These are phyloP conservation scores for Andricus grossulariae DNA, from an alignment of 1,140 invertebrate genomes.

Conservation along the genomic window DNA sequence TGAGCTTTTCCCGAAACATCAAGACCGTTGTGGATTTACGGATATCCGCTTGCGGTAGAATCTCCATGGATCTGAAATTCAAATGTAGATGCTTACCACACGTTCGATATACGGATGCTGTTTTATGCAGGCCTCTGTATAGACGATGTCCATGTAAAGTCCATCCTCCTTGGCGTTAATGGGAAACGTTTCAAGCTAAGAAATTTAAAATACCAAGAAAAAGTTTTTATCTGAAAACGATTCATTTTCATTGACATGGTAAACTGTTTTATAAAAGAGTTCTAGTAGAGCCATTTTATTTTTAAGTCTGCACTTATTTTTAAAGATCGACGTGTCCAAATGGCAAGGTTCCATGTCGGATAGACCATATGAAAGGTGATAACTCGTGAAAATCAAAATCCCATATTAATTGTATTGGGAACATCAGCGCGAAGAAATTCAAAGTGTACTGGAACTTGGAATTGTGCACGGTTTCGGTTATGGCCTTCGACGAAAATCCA, in stretches of 20 bases:
- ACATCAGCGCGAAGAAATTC: neutral
- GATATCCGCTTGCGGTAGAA: constrained; percentile 63
- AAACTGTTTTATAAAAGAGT: no score
- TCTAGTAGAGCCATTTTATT: no score
- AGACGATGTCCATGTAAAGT: constrained; percentile 18
- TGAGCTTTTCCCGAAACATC: constrained; percentile 58
- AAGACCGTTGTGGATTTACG: constrained; percentile 57
- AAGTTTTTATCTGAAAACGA: neutral
- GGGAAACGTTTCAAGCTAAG: neutral
- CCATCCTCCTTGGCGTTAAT: neutral
- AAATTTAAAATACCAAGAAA: constrained; percentile 5
- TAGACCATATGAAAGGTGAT: no score
- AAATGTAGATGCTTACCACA: constrained; percentile 61
- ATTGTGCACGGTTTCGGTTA: no score
- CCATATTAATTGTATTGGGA: no score
- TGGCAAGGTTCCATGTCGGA: no score
- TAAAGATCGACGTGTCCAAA: no score
- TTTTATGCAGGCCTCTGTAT: constrained; percentile 18
- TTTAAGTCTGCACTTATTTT: no score
- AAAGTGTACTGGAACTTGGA: neutral
- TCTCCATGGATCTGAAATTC: constrained; percentile 67
- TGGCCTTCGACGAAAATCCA: no score
- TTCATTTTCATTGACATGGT: neutral
- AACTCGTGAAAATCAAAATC: no score
- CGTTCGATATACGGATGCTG: neutral